Conservation (phyloP, 2,888 invertebrate genomes). For the Xanthorhoe spadicearia region DNA sequence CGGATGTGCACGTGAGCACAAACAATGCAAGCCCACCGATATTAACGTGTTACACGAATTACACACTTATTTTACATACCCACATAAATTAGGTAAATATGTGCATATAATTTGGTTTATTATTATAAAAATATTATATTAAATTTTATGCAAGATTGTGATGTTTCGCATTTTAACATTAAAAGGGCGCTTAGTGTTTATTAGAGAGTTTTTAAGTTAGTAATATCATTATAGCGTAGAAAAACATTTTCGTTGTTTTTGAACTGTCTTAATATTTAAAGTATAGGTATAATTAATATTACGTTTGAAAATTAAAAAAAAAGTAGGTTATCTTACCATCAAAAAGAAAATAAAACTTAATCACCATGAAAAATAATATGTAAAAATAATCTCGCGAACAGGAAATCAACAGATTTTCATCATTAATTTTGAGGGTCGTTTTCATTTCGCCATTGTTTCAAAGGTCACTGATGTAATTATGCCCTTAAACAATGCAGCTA, state of each 20-base stretch:
- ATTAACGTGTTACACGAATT: conserved; percentile 22
- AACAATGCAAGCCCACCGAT: conserved; percentile 25
- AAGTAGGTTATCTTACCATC: too few relatives aligned
- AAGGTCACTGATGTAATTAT: conserved; percentile 45
- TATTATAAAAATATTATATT: not conserved
- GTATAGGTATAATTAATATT: too few relatives aligned
- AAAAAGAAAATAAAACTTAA: not conserved
- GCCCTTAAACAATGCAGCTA: conserved; percentile 39
- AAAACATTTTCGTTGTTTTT: too few relatives aligned
- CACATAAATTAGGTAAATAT: not conserved
- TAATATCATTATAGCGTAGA: too few relatives aligned
- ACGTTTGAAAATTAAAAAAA: too few relatives aligned
- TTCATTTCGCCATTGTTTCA: conserved; percentile 41
- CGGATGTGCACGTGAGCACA: conserved; percentile 30
- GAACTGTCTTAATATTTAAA: too few relatives aligned
- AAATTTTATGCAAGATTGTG: not conserved
- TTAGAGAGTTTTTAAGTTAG: too few relatives aligned
- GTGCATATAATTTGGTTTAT: not conserved
- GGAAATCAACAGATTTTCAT: conserved; percentile 26
- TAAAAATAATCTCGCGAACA: conserved; percentile 26
- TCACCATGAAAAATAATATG: too few relatives aligned
- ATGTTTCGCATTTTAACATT: not conserved
- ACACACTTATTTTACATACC: conserved; percentile 5
- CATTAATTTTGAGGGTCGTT: conserved; percentile 36
- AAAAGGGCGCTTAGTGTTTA: too few relatives aligned